Conservation (phyloP, 2,113 vertebrate genomes). For the Asarcornis scutulata region DNA sequence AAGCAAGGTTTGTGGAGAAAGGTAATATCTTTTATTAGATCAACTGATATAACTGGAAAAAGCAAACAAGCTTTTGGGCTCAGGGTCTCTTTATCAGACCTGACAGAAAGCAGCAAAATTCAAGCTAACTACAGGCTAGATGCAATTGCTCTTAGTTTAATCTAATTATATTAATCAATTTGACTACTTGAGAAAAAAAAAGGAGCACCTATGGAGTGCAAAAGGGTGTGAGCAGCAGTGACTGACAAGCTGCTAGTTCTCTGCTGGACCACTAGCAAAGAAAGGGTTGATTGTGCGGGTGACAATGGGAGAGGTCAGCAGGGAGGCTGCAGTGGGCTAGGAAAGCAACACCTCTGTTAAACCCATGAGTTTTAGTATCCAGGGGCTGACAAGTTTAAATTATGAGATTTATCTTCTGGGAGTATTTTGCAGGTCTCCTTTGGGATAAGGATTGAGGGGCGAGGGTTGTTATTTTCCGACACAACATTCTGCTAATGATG, state of each 20-base stretch:
- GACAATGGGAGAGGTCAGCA: constrained; percentile 19
- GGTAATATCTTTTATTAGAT: constrained; percentile 54
- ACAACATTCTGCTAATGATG: neutral
- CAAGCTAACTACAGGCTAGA: constrained; percentile 34
- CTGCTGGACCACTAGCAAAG: neutral
- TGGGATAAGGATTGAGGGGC: neutral
- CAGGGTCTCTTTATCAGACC: constrained; percentile 31
- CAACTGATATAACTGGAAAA: constrained; percentile 35
- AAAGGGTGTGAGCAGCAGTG: neutral
- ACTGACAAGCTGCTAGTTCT: constrained; percentile 11
- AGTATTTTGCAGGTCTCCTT: constrained; percentile 5
- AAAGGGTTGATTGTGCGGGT: neutral
- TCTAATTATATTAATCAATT: constrained; percentile 52
- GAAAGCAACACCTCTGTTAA: neutral
- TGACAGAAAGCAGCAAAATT: constrained; percentile 53
- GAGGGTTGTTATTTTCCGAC: neutral
- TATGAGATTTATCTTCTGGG: neutral
- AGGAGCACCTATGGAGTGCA: neutral
- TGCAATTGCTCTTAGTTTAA: constrained; percentile 53
- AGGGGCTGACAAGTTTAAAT: neutral
- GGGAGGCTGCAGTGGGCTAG: neutral
- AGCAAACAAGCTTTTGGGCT: constrained; percentile 32
- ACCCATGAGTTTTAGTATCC: neutral
- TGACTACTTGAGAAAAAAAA: constrained; percentile 5
- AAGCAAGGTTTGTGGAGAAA: constrained; percentile 40